phyloP scores from a whole-genome alignment of 2,113 vertebrate species.

The Scolopax mira region DNA sequence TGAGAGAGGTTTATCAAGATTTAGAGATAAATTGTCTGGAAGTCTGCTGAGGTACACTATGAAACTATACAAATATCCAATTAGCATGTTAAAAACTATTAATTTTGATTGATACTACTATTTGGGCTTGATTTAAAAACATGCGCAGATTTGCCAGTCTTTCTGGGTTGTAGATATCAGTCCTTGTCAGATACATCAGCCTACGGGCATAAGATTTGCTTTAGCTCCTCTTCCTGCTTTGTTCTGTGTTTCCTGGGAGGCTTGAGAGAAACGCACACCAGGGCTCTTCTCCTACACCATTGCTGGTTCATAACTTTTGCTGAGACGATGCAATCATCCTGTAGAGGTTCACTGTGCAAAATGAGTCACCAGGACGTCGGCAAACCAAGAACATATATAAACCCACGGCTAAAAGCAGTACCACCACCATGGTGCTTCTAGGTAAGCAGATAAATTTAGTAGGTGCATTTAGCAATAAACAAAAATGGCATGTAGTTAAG shows the following conservation, averaged over 20 bases:
- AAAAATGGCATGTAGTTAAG: neutral
- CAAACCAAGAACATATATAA: neutral
- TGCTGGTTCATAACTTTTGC: neutral
- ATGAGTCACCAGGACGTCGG: fast-evolving
- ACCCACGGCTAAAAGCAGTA: neutral
- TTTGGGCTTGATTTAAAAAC: neutral
- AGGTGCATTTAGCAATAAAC: neutral
- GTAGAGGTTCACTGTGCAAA: neutral
- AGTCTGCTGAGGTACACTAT: neutral
- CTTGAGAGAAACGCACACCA: fast-evolving
- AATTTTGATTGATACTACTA: neutral
- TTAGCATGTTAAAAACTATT: neutral
- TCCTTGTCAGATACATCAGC: neutral
- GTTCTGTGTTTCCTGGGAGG: neutral
- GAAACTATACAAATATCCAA: neutral
- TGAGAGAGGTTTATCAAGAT: neutral
- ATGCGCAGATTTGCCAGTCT: neutral
- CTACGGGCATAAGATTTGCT: neutral
- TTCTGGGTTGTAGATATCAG: neutral
- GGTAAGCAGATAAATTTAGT: neutral
- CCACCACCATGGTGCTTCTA: neutral
- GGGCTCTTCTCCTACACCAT: neutral
- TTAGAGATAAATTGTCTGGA: neutral
- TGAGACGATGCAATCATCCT: fast-evolving
- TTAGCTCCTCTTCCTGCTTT: neutral